Evolutionary conservation across 2,888 invertebrate species (phyloP).

Genomic region (Noctua comes): DNA sequence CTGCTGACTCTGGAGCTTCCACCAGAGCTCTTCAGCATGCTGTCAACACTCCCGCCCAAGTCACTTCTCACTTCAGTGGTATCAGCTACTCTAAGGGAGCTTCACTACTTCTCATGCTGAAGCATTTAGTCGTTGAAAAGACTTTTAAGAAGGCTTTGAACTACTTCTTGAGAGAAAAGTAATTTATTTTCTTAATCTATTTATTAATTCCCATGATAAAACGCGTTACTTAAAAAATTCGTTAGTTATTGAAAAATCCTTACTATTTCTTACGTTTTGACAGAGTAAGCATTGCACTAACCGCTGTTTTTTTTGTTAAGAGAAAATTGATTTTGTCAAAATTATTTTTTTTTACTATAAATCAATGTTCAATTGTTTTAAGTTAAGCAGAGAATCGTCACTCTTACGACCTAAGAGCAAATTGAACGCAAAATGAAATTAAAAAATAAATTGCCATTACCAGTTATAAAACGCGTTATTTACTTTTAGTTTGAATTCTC

Average conservation of each 20-base stretch:
- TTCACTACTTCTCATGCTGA: constrained; percentile 92
- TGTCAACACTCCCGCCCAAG: constrained; percentile 91
- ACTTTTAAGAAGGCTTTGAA: constrained; percentile 90
- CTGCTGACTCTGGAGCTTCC: constrained; percentile 73
- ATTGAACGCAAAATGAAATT: background rate
- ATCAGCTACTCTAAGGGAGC: constrained; percentile 93
- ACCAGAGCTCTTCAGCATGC: constrained; percentile 91
- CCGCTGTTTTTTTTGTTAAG: background rate
- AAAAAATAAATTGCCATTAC: background rate
- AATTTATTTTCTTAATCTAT: constrained; percentile 54
- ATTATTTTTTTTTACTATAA: background rate
- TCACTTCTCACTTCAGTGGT: constrained; percentile 91
- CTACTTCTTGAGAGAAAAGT: constrained; percentile 88
- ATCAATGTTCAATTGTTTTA: background rate
- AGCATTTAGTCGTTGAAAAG: constrained; percentile 89
- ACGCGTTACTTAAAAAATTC: background rate
- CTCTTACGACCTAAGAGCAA: background rate
- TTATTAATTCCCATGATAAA: background rate
- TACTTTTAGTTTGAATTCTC: background rate
- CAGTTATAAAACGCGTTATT: background rate
- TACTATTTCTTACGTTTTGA: too few species aligned
- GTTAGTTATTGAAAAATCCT: too few species aligned
- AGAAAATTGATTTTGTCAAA: background rate
- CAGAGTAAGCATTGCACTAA: background rate
- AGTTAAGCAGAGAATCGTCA: too few species aligned